Evolutionary conservation across 2,888 invertebrate genomes (phyloP).

Genomic region (Drosophila recens): DNA sequence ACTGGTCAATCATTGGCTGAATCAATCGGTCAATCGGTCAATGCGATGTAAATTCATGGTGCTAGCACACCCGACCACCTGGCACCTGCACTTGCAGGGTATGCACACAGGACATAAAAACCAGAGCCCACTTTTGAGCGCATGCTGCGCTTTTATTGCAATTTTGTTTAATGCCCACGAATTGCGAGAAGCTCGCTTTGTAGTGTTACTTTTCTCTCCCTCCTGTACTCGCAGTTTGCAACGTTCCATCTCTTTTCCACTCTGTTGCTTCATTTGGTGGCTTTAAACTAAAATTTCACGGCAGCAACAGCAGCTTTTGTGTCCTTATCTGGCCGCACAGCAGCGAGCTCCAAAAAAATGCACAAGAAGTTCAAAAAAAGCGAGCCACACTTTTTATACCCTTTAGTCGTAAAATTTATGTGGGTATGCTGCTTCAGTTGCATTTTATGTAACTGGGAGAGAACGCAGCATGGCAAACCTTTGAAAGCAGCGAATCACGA

Average conservation of each 20-base stretch:
- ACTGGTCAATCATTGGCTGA: neutral
- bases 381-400: slow-evolving; percentile 7
- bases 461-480: neutral
- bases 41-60: neutral
- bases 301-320: slow-evolving; percentile 23
- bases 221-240: neutral
- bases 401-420: neutral
- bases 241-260: neutral
- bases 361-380: neutral
- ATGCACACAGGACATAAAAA: slow-evolving; percentile 6
- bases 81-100: neutral
- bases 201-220: neutral
- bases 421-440: neutral
- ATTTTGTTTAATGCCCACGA: slow-evolving; percentile 33
- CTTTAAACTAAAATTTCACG: slow-evolving; percentile 37
- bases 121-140: slow-evolving; percentile 15
- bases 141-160: slow-evolving; percentile 26
- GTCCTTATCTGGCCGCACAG: slow-evolving; percentile 24
- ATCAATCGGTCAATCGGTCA: neutral
- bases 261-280: slow-evolving; percentile 24
- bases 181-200: slow-evolving; percentile 4
- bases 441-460: neutral
- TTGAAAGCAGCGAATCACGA: no score
- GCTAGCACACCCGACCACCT: neutral
- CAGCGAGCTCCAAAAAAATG: slow-evolving; percentile 1